Evolutionary conservation across 1,140 invertebrate species (phyloP), one percentile per base, ranked within the genome.

Genomic region (Euwallacea similis): DNA sequence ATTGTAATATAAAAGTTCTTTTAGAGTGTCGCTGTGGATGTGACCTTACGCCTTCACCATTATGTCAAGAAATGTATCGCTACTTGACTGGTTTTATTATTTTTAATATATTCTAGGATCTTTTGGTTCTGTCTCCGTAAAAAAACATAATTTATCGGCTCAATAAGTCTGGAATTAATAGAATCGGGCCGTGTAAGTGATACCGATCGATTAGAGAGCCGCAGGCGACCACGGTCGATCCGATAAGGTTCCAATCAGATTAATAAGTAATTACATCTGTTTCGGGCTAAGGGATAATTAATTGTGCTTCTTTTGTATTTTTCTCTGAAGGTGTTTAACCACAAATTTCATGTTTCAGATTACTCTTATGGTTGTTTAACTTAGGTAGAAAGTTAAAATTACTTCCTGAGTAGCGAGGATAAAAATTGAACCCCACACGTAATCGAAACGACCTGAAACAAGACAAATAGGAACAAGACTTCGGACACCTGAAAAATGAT

Each of bases 401-500:
- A 33, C 21, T 33, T 33, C 21, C 21, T 33, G 21, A 33, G 21
- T 33, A 33, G 21, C 21, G 21, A 33, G 21, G 21, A 33, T 33
- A 33, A 33, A 33, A 33, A 33, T 33, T 33, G 21, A 33, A 33
- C 21, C 21, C 46, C 46, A 10, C 46, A 50, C 46, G 46, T 50
- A 50, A 50, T 50, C 9, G 46, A 7, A 41, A 21, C 42, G 58
- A 60, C 13, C 11, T 42, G 13, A n/a, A 15, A 64, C 55, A 67
- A 62, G 68, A 71, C 64, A 74, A 67, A 74, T 74, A 44, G 69
- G 59, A 69, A 46, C 54, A 60, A 65, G 64, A 59, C 13, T 33
- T 43, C 42, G 64, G 59, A 74, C 68, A 71, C 46, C 67, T 74
- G 73, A 72, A 71, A 71, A 74, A 74, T 74, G 73, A 74, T 74